Percentiles rank a stretch among this genome's conserved stretches.
Evolutionary conservation across 2,113 vertebrate genomes (phyloP).

Genomic region (Gambusia affinis): DNA sequence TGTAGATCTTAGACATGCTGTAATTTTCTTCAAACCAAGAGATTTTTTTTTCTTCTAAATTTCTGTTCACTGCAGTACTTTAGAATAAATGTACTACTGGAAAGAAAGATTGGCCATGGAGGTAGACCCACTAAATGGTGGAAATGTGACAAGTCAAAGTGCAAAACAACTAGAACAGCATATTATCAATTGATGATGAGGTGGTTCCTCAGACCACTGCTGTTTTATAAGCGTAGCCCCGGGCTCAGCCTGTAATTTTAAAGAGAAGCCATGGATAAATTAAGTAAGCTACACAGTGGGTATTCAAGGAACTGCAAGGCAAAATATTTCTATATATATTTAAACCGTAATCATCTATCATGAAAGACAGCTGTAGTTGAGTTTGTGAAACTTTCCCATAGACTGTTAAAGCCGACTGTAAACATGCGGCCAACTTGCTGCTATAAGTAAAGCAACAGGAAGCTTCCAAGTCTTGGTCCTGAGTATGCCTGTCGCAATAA

Average conservation of each 20-base stretch:
- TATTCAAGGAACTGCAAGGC: not conserved
- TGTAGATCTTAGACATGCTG: not conserved
- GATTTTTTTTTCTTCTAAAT: not conserved
- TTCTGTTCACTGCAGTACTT: not conserved
- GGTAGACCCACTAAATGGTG: not conserved
- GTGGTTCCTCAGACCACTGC: not conserved
- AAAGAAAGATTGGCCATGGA: not conserved
- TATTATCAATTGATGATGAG: not conserved
- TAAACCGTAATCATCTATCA: not conserved
- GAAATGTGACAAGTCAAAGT: not conserved
- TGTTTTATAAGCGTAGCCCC: not conserved
- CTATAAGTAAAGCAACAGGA: not conserved
- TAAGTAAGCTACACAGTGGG: not conserved
- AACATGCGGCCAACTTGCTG: not conserved
- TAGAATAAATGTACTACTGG: not conserved
- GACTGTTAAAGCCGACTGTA: not conserved
- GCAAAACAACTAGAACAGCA: not conserved
- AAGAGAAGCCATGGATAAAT: not conserved
- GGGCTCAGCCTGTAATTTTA: constrained; percentile 2
- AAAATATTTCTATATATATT: not conserved
- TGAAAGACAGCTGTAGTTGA: not conserved
- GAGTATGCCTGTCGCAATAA: no score
- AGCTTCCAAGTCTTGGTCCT: not conserved
- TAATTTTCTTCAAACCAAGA: not conserved
- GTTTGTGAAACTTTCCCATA: not conserved